Percentiles rank a stretch among this genome's conserved stretches.
These are phyloP conservation scores for Sebastes trivittatus DNA, from an alignment of 2,797 vertebrate species.

Conservation along the genomic window DNA sequence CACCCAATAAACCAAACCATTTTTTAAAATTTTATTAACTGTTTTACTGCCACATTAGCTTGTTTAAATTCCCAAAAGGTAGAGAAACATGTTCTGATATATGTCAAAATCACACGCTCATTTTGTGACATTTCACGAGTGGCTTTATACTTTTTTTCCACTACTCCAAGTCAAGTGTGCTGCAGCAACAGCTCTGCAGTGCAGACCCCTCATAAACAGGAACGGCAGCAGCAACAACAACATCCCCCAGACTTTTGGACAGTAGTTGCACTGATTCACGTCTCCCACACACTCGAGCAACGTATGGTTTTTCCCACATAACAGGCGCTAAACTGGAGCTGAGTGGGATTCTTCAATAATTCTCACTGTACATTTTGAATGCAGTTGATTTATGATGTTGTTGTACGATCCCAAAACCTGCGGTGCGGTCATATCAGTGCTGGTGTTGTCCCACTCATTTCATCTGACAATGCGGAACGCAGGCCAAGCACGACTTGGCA, in stretches of 20 bases:
- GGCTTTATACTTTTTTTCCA: background rate
- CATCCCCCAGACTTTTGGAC: conserved; percentile 30
- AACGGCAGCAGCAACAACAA: conserved; percentile 8
- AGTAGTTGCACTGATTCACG: conserved; percentile 29
- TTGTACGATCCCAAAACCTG: conserved; percentile 43
- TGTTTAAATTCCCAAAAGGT: background rate
- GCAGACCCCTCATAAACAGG: background rate
- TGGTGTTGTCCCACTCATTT: conserved; percentile 57
- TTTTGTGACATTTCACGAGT: background rate
- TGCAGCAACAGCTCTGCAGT: background rate
- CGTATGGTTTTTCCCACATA: conserved; percentile 30
- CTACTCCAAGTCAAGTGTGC: background rate
- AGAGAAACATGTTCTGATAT: background rate
- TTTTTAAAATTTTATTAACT: background rate
- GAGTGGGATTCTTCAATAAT: conserved; percentile 44
- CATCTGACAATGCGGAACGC: conserved; percentile 57
- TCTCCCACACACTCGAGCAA: conserved; percentile 34
- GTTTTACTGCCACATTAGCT: background rate
- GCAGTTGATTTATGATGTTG: conserved; percentile 40
- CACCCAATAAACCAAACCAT: background rate
- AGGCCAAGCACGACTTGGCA: conserved; percentile 56
- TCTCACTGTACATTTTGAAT: conserved; percentile 24
- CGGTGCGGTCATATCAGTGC: conserved; percentile 37
- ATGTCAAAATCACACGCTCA: background rate
- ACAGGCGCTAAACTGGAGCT: conserved; percentile 22